A percentile compares a stretch with the other conserved stretches of the same genome.
These are phyloP conservation scores for Zaprionus lineosus DNA, from an alignment of 2,888 invertebrate genomes.

Conservation along the genomic window DNA sequence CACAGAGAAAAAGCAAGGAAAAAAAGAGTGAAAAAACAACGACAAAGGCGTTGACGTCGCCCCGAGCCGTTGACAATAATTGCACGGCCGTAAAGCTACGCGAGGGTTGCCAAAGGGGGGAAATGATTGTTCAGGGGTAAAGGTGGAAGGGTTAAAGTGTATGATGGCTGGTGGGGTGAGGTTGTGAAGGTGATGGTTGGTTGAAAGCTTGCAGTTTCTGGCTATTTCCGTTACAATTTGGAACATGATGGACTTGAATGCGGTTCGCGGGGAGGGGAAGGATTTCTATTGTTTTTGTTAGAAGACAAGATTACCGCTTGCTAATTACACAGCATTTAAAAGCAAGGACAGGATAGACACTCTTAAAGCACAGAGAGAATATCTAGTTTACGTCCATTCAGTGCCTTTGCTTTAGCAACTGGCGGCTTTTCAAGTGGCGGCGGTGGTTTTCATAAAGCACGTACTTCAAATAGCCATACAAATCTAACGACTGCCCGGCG, in stretches of 20 bases:
- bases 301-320: conserved; percentile 31
- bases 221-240: conserved; percentile 41
- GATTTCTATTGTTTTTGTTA: conserved; percentile 5
- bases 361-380: no score
- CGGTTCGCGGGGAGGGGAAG: no score
- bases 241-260: no score
- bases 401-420: conserved; percentile 16
- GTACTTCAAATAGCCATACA: conserved; percentile 66
- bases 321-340: conserved; percentile 65
- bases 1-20: no score
- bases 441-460: conserved; percentile 50
- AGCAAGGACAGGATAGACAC: conserved; percentile 2
- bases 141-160: conserved; percentile 2
- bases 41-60: conserved; percentile 41
- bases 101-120: neutral
- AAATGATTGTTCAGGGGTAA: no score
- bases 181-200: no score
- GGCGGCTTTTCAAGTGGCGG: conserved; percentile 12
- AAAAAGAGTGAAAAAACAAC: no score
- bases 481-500: conserved; percentile 45
- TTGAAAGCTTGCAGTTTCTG: conserved; percentile 17
- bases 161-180: no score
- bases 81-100: conserved; percentile 29
- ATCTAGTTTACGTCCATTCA: no score
- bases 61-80: conserved; percentile 60